phyloP scores from a whole-genome alignment of 2,797 vertebrate species.

The Hirundo rustica region DNA sequence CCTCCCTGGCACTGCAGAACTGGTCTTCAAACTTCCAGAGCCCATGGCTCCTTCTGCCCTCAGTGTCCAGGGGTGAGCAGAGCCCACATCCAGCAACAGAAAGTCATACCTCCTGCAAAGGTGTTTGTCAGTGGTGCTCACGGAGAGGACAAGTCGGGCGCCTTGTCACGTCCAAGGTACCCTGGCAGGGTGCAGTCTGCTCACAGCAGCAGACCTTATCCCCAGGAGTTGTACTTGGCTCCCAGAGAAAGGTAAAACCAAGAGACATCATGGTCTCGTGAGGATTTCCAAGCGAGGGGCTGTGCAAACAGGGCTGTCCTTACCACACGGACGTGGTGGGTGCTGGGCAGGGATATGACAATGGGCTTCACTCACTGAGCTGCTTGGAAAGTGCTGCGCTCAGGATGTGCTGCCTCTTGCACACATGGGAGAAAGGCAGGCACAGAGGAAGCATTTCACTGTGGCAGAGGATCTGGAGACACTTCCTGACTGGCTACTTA shows the following conservation, averaged over 20 bases:
- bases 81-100: background rate
- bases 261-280: background rate
- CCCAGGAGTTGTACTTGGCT: background rate
- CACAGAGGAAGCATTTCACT: background rate
- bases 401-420: background rate
- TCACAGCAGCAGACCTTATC: background rate
- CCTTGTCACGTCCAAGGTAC: background rate
- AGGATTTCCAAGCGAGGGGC: background rate
- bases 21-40: background rate
- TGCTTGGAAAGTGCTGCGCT: background rate
- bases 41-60: accelerated
- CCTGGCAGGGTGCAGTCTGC: background rate
- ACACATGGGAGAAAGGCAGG: background rate
- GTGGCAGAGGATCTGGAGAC: background rate
- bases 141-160: background rate
- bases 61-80: background rate
- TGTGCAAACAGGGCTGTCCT: background rate
- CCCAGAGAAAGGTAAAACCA: background rate
- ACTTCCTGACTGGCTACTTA: conserved; percentile 75
- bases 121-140: background rate
- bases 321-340: background rate
- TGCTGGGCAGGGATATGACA: accelerated
- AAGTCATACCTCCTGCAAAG: background rate
- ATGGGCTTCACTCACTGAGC: background rate
- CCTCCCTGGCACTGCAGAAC: background rate